Percentiles rank a stretch among this genome's conserved stretches.
These are phyloP conservation scores for Drosophila aff. DNA, from an alignment of 1,140 invertebrate species.

Conservation along the genomic window DNA sequence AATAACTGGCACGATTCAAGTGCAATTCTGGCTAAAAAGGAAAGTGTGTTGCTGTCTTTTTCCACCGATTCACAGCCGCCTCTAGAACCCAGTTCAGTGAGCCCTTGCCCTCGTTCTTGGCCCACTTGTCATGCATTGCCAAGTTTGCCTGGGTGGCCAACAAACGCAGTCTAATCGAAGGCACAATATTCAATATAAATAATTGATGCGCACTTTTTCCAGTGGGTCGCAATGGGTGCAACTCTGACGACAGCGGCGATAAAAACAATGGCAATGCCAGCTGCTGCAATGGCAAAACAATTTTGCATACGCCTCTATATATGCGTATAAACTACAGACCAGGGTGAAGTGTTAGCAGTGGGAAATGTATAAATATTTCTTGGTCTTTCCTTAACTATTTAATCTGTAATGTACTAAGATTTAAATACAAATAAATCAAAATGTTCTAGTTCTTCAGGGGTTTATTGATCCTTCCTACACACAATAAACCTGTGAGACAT, in stretches of 20 bases:
- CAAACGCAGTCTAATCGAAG: constrained; percentile 69
- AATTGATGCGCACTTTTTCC: constrained; percentile 67
- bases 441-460: neutral
- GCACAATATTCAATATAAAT: constrained; percentile 77
- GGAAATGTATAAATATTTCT: neutral
- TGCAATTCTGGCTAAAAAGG: constrained; percentile 12
- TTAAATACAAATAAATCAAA: no score
- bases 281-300: constrained; percentile 57
- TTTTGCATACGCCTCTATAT: constrained; percentile 30
- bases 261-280: constrained; percentile 45
- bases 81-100: constrained; percentile 23
- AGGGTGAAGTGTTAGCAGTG: neutral
- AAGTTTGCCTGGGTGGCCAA: constrained; percentile 51
- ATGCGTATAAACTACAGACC: constrained; percentile 5
- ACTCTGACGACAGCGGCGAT: constrained; percentile 25
- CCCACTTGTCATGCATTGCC: constrained; percentile 36
- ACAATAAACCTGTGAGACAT: no score
- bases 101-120: constrained; percentile 34
- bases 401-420: neutral
- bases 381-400: neutral
- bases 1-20: constrained; percentile 35
- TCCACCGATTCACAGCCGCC: neutral
- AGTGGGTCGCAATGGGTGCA: constrained; percentile 5
- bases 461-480: neutral
- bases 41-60: constrained; percentile 42